A percentile compares a stretch with the other conserved stretches of the same genome.
These are phyloP conservation scores for Lophochroa leadbeateri DNA, from an alignment of 2,113 vertebrate genomes.

Conservation along the genomic window DNA sequence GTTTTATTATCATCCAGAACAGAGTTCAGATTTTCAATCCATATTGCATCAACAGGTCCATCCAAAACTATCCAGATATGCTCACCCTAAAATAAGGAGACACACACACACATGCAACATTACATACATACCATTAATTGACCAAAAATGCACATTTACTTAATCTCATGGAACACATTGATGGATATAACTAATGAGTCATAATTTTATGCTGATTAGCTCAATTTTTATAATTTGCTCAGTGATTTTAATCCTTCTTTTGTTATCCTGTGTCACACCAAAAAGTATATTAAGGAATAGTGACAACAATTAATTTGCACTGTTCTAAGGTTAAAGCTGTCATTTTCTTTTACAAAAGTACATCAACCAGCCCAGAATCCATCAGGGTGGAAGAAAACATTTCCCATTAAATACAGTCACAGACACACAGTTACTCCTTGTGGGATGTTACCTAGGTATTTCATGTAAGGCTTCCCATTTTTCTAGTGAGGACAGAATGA, in stretches of 20 bases:
- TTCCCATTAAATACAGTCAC: neutral
- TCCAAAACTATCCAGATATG: conserved; percentile 97
- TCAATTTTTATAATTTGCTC: neutral
- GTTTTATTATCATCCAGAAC: conserved; percentile 97
- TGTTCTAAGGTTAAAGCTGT: neutral
- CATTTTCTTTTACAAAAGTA: neutral
- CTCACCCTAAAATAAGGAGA: conserved; percentile 79
- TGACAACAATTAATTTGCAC: neutral
- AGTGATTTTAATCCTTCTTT: neutral
- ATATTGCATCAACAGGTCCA: conserved; percentile 95
- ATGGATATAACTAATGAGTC: neutral
- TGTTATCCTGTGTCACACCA: neutral
- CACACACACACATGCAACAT: neutral
- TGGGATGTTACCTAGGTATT: neutral
- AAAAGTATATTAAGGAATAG: neutral
- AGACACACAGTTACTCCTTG: neutral
- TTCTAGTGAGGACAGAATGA: neutral
- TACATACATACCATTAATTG: neutral
- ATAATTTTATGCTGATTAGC: neutral
- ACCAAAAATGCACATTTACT: neutral
- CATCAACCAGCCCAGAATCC: neutral
- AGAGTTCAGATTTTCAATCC: conserved; percentile 98
- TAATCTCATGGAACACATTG: neutral
- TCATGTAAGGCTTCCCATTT: neutral
- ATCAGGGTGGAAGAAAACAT: neutral